These are phyloP conservation scores for Aproaerema taeniolella DNA, from an alignment of 2,888 invertebrate species.

Conservation along the genomic window DNA sequence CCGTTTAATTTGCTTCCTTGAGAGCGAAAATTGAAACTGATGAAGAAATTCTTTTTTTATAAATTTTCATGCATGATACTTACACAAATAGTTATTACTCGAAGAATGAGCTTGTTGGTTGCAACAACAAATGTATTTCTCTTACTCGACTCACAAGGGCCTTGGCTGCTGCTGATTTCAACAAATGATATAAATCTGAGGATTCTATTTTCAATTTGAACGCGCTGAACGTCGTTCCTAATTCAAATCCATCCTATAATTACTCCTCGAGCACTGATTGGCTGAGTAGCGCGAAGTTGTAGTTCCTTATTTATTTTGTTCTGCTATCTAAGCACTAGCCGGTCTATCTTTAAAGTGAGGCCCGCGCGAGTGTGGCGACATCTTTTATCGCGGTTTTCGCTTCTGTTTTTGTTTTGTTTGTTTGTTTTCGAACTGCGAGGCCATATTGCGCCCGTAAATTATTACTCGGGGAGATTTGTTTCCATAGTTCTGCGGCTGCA, in stretches of 20 bases:
- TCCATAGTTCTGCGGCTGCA: slow-evolving; percentile 71
- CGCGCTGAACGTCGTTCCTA: slow-evolving; percentile 59
- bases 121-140: too few species aligned
- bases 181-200: slow-evolving; percentile 51
- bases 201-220: slow-evolving; percentile 67
- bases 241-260: slow-evolving; percentile 69
- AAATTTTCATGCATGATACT: slow-evolving; percentile 8
- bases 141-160: too few species aligned
- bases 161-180: slow-evolving; percentile 34
- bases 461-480: slow-evolving; percentile 71
- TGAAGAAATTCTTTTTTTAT: slow-evolving; percentile 28
- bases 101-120: too few species aligned
- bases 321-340: slow-evolving; percentile 48
- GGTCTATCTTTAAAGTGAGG: slow-evolving; percentile 60
- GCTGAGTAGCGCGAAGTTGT: slow-evolving; percentile 36
- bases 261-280: slow-evolving; percentile 58
- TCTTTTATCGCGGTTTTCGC: slow-evolving; percentile 65
- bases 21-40: slow-evolving; percentile 40
- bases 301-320: slow-evolving; percentile 44
- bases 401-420: slow-evolving; percentile 61
- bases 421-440: slow-evolving; percentile 61
- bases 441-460: slow-evolving; percentile 72
- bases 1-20: slow-evolving; percentile 61
- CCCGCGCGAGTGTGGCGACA: slow-evolving; percentile 56
- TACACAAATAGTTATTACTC: slow-evolving; percentile 7